Evolutionary conservation across 1,140 invertebrate genomes (phyloP).

Genomic region (Temnothorax longispinosus): DNA sequence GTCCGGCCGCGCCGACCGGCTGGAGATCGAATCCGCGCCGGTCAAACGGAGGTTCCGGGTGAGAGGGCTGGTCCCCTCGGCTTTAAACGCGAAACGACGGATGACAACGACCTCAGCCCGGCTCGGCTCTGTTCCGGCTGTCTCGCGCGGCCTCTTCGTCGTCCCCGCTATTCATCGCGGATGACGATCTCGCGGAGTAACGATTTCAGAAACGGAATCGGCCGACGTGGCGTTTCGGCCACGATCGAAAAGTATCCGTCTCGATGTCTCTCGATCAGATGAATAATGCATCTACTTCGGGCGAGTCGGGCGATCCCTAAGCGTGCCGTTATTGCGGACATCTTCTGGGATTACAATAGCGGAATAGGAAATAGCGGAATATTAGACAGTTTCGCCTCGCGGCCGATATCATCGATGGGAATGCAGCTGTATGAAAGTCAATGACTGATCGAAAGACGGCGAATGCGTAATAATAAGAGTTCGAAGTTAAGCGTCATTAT

Average conservation of each 20-base stretch:
- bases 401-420: background rate
- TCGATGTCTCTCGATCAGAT: conserved; percentile 45
- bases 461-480: background rate
- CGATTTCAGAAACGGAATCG: conserved; percentile 53
- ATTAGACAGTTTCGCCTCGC: conserved; percentile 39
- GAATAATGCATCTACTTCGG: conserved; percentile 68
- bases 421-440: conserved; percentile 26
- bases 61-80: conserved; percentile 59
- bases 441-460: background rate
- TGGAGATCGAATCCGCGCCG: conserved; percentile 75
- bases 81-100: conserved; percentile 70
- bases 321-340: conserved; percentile 50
- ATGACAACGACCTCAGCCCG: conserved; percentile 49
- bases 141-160: conserved; percentile 48
- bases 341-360: conserved; percentile 57
- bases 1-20: conserved; percentile 60
- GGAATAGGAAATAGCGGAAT: conserved; percentile 36
- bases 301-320: conserved; percentile 42
- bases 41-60: conserved; percentile 74
- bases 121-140: conserved; percentile 61
- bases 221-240: conserved; percentile 63
- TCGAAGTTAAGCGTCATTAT: background rate
- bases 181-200: conserved; percentile 67
- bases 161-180: conserved; percentile 48
- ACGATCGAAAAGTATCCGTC: conserved; percentile 15